Evolutionary conservation across 2,797 vertebrate species (phyloP).

Genomic region (Danio aesculapii): DNA sequence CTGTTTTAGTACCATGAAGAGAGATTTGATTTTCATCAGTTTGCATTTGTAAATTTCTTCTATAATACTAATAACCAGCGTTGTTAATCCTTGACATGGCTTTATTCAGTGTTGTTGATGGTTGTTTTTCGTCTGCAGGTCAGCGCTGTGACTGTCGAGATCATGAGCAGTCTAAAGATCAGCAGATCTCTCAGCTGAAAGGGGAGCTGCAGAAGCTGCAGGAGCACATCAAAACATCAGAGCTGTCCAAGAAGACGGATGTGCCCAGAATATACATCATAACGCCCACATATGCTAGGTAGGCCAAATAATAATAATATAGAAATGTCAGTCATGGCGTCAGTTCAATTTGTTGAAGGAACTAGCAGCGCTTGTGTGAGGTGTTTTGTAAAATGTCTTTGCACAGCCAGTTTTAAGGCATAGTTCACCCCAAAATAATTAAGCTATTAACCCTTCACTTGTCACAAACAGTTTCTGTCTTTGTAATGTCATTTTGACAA

Average conservation of each 20-base stretch:
- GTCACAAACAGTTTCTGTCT: no score
- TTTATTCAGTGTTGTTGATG: background rate
- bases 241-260: slow-evolving; percentile 66
- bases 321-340: background rate
- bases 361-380: no score
- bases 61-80: no score
- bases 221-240: slow-evolving; percentile 74
- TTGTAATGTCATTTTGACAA: no score
- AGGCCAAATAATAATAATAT: slow-evolving; percentile 41
- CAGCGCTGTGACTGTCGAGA: slow-evolving; percentile 90
- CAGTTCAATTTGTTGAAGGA: background rate
- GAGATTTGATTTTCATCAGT: no score
- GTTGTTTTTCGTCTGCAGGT: slow-evolving; percentile 70
- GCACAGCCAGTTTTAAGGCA: no score
- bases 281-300: slow-evolving; percentile 89
- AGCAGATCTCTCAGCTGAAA: slow-evolving; percentile 83
- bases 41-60: no score
- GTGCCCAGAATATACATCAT: slow-evolving; percentile 85
- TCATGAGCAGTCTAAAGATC: slow-evolving; percentile 79
- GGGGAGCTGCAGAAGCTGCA: slow-evolving; percentile 82
- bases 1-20: no score
- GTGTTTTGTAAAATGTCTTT: no score
- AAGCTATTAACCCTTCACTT: no score
- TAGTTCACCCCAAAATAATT: no score
- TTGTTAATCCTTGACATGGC: no score